A percentile compares a stretch with the other conserved stretches of the same genome.
Conservation (phyloP, 2,888 invertebrate genomes). For the Pollenia labialis region DNA sequence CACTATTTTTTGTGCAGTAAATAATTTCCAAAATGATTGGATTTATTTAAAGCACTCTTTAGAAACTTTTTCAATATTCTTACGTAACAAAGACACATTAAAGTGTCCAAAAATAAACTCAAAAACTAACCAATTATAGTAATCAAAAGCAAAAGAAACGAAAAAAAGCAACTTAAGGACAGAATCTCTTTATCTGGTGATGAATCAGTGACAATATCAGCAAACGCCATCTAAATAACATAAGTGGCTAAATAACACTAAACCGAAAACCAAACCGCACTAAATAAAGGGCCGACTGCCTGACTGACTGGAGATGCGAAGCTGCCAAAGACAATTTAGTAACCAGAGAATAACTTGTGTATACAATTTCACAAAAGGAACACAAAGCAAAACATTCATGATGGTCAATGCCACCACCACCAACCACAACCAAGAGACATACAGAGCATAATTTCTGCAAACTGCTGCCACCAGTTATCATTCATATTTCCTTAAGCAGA, state of each 20-base stretch:
- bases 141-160: neutral
- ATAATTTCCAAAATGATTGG: neutral
- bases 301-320: slow-evolving; percentile 5
- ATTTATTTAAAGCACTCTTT: neutral
- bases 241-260: slow-evolving; percentile 61
- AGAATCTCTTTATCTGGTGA: slow-evolving; percentile 65
- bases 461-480: slow-evolving; percentile 34
- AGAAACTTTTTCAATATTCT: slow-evolving; percentile 7
- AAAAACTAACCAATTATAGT: slow-evolving; percentile 42
- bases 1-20: neutral
- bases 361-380: slow-evolving; percentile 15
- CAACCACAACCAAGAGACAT: neutral
- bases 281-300: slow-evolving; percentile 45
- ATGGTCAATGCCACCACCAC: slow-evolving; percentile 60
- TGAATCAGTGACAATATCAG: slow-evolving; percentile 70
- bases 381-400: slow-evolving; percentile 24
- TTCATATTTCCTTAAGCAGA: slow-evolving; percentile 55
- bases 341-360: slow-evolving; percentile 33
- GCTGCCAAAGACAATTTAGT: slow-evolving; percentile 20
- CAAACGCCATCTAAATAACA: slow-evolving; percentile 71
- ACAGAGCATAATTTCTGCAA: slow-evolving; percentile 41
- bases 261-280: slow-evolving; percentile 6
- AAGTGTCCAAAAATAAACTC: neutral
- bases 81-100: slow-evolving; percentile 19
- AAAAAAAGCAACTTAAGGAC: neutral